Percentiles rank a stretch among this genome's conserved stretches.
phyloP scores from a whole-genome alignment of 2,888 invertebrate genomes.

The Epinotia brunnichana region DNA sequence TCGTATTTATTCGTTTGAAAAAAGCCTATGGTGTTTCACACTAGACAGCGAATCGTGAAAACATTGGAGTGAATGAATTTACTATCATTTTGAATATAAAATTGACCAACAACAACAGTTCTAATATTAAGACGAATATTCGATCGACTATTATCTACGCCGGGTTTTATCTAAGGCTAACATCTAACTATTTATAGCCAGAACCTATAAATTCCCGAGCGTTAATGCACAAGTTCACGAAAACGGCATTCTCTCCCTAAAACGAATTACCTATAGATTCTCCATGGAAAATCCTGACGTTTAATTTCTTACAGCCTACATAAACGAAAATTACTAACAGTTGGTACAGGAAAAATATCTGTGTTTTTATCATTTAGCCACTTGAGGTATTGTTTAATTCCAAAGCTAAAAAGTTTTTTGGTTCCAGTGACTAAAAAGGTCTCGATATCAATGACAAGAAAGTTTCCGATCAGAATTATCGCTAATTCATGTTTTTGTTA shows the following conservation, averaged over 20 bases:
- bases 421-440: too few species aligned
- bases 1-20: conserved; percentile 70
- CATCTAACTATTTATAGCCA: background rate
- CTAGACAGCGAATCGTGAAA: conserved; percentile 24
- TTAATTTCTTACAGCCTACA: too few species aligned
- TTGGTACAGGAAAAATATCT: too few species aligned
- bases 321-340: too few species aligned
- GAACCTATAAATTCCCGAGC: background rate
- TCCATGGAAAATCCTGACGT: too few species aligned
- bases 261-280: background rate
- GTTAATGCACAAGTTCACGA: background rate
- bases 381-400: too few species aligned
- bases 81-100: background rate
- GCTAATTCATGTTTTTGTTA: too few species aligned
- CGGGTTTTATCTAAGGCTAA: background rate
- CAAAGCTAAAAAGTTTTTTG: too few species aligned
- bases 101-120: background rate
- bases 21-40: conserved; percentile 49
- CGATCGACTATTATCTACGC: background rate
- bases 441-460: too few species aligned
- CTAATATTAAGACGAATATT: background rate
- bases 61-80: conserved; percentile 5
- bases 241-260: background rate
- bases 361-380: too few species aligned
- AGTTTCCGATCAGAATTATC: too few species aligned